These are phyloP conservation scores for Mus musculus DNA, from an alignment of 2,113 vertebrate species.

Conservation along the genomic window DNA sequence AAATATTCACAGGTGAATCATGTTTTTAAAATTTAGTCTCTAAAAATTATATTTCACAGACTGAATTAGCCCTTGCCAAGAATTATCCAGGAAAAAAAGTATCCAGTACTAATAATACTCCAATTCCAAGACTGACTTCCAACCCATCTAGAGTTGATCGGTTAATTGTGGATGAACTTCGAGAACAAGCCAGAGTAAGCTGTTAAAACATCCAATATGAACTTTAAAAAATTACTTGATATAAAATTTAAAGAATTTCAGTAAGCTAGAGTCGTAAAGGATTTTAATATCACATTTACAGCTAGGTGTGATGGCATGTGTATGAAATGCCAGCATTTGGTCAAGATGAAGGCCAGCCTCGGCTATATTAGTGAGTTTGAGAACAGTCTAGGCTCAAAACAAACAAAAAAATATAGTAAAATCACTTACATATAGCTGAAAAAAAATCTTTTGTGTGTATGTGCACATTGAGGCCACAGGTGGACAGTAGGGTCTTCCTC, in stretches of 20 bases:
- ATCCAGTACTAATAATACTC: conserved; percentile 89
- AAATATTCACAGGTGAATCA: conserved; percentile 46
- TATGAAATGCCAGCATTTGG: neutral
- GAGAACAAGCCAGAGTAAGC: conserved; percentile 91
- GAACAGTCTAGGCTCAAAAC: neutral
- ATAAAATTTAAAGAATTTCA: conserved; percentile 56
- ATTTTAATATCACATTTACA: conserved; percentile 53
- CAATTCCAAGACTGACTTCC: conserved; percentile 88
- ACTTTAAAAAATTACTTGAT: conserved; percentile 58
- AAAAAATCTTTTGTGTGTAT: neutral
- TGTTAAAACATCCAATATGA: conserved; percentile 57
- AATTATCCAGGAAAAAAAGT: conserved; percentile 90
- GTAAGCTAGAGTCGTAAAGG: conserved; percentile 34
- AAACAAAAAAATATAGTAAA: neutral
- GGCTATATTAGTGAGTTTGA: neutral
- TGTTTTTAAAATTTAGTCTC: conserved; percentile 53
- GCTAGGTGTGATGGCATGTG: neutral
- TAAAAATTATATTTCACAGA: conserved; percentile 85
- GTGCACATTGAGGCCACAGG: neutral
- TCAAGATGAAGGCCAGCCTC: neutral
- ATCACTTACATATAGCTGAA: conserved; percentile 45
- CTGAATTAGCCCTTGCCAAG: conserved; percentile 89
- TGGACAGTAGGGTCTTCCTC: neutral
- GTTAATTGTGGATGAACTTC: conserved; percentile 91
- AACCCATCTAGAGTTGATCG: conserved; percentile 91